Conservation (phyloP, 1,140 invertebrate genomes). For the Myzus persicae region DNA sequence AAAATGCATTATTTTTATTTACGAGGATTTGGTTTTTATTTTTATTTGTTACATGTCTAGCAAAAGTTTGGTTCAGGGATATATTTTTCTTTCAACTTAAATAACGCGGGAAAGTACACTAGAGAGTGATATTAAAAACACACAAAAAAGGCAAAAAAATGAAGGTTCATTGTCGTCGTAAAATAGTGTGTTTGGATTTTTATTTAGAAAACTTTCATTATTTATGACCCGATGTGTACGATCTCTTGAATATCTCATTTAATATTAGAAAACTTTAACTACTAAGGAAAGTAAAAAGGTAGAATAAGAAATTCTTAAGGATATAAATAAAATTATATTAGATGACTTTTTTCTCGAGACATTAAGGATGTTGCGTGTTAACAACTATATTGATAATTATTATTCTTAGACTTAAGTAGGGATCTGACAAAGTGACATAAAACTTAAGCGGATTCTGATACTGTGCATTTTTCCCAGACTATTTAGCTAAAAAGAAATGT, state of each 20-base stretch:
- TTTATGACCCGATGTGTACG: slow-evolving; percentile 33
- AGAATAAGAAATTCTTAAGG: not conserved
- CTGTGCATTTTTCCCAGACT: not conserved
- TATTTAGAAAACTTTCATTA: slow-evolving; percentile 53
- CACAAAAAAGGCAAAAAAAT: slow-evolving; percentile 32
- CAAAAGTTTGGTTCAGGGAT: slow-evolving; percentile 40
- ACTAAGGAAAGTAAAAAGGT: slow-evolving; percentile 30
- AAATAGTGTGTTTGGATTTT: slow-evolving; percentile 46
- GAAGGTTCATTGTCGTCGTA: slow-evolving; percentile 45
- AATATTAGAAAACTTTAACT: slow-evolving; percentile 32
- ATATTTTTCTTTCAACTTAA: slow-evolving; percentile 44
- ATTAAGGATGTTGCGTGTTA: not conserved
- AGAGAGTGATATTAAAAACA: slow-evolving; percentile 48
- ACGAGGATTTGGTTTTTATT: slow-evolving; percentile 53
- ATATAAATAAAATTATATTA: slow-evolving; percentile 10
- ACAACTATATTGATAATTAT: not conserved
- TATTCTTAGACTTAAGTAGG: not conserved
- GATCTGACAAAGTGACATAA: too few species aligned
- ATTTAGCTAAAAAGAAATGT: not conserved
- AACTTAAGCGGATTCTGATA: not conserved
- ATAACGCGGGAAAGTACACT: slow-evolving; percentile 10
- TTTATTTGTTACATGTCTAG: slow-evolving; percentile 53
- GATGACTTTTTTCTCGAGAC: not conserved
- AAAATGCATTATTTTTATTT: slow-evolving; percentile 37
- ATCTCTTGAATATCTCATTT: slow-evolving; percentile 39